Evolutionary conservation across 1,140 invertebrate species (phyloP).

Genomic region (Caenorhabditis tropicalis): DNA sequence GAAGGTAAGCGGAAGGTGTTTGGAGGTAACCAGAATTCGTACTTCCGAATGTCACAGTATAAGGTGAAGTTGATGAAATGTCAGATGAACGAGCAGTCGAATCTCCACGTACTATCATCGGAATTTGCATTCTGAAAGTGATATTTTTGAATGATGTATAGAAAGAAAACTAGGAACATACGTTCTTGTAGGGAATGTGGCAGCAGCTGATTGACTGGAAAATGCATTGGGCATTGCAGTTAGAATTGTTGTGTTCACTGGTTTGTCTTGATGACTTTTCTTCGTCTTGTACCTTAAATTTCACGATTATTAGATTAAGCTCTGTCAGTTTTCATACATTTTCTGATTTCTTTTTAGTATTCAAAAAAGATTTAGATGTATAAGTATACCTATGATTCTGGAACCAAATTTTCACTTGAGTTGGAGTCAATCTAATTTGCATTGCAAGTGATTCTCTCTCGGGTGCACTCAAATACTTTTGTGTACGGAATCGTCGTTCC

Average conservation of each 20-base stretch:
- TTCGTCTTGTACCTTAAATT: constrained; percentile 55
- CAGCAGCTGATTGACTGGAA: background rate
- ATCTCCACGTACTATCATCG: constrained; percentile 32
- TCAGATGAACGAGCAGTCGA: constrained; percentile 12
- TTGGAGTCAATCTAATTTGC: constrained; percentile 88
- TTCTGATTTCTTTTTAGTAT: too few relatives aligned
- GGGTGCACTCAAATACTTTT: constrained; percentile 88
- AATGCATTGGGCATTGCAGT: constrained; percentile 4
- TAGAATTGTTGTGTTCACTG: constrained; percentile 46
- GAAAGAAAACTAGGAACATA: background rate
- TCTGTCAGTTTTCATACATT: too few relatives aligned
- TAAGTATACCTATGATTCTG: constrained; percentile 73
- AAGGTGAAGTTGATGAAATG: background rate
- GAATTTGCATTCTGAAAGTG: constrained; percentile 28
- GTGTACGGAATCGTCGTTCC: constrained; percentile 81
- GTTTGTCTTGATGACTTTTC: constrained; percentile 51
- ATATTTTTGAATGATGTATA: background rate
- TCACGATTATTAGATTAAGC: background rate
- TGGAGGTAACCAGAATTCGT: constrained; percentile 32
- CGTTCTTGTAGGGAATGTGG: constrained; percentile 45
- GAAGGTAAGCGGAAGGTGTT: constrained; percentile 40
- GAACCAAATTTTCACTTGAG: constrained; percentile 77
- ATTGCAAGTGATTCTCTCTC: constrained; percentile 92
- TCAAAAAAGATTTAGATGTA: too few relatives aligned
- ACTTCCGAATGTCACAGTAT: constrained; percentile 1